Percentiles rank a stretch among this genome's conserved stretches.
phyloP scores from a whole-genome alignment of 1,140 invertebrate species.

The Hestina assimilis region DNA sequence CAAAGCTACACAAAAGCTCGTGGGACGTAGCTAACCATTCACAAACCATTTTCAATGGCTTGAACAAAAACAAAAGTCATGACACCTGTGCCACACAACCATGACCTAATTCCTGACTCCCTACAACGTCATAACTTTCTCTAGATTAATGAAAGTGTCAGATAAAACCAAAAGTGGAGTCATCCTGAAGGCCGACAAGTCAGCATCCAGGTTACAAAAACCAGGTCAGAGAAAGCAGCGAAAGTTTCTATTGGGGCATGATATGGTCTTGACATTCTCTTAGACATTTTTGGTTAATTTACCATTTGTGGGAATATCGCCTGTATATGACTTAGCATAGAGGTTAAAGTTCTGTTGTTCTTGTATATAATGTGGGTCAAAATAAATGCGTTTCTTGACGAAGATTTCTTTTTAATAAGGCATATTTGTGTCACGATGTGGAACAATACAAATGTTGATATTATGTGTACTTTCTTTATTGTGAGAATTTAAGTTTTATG shows the following conservation, averaged over 20 bases:
- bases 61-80: conserved; percentile 15
- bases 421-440: conserved; percentile 19
- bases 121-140: conserved; percentile 61
- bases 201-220: conserved; percentile 42
- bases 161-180: conserved; percentile 65
- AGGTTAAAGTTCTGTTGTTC: not conserved
- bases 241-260: conserved; percentile 55
- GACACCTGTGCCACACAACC: conserved; percentile 14
- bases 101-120: conserved; percentile 40
- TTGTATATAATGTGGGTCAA: conserved; percentile 13
- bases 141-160: conserved; percentile 69
- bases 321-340: not conserved
- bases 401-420: conserved; percentile 25
- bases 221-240: conserved; percentile 66
- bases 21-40: not conserved
- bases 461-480: not conserved
- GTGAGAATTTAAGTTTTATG: not conserved
- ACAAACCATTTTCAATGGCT: not conserved
- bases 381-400: conserved; percentile 20
- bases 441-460: conserved; percentile 8
- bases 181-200: conserved; percentile 54
- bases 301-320: not conserved
- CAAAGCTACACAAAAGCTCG: not conserved
- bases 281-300: conserved; percentile 22
- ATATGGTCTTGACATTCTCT: conserved; percentile 62